phyloP scores from a whole-genome alignment of 2,888 invertebrate genomes.

The Noctua janthe region DNA sequence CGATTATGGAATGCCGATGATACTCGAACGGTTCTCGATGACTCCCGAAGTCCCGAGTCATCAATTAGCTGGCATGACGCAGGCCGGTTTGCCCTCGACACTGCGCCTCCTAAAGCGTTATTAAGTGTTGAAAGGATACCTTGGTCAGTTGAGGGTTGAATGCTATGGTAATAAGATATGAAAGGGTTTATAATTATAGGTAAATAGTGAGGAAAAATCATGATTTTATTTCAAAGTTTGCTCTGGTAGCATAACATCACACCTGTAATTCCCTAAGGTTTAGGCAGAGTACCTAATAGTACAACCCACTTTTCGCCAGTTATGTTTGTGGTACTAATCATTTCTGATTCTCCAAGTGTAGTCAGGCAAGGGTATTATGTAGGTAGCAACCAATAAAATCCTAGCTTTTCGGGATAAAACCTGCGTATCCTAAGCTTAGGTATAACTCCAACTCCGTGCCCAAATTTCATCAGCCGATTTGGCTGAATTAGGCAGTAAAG shows the following conservation, averaged over 20 bases:
- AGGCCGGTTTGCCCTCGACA: conserved; percentile 55
- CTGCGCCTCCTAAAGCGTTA: conserved; percentile 53
- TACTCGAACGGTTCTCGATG: conserved; percentile 61
- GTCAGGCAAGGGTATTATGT: neutral
- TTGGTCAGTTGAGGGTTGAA: conserved; percentile 7
- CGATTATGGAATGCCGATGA: conserved; percentile 61
- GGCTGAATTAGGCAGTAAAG: conserved; percentile 20
- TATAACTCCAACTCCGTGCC: neutral
- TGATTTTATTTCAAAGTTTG: neutral
- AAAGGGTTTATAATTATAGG: neutral
- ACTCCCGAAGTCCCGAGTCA: conserved; percentile 71
- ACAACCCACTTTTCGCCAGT: neutral
- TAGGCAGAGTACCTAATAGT: neutral
- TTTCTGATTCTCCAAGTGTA: neutral
- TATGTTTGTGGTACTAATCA: neutral
- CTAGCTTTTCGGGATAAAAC: neutral
- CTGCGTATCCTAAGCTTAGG: neutral
- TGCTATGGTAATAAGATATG: conserved; percentile 3
- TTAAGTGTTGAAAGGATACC: conserved; percentile 53
- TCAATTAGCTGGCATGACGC: conserved; percentile 78
- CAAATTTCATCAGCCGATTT: conserved; percentile 6
- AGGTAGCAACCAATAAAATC: neutral
- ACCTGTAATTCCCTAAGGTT: neutral
- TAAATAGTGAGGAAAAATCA: neutral
- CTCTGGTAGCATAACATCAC: neutral